Conservation (phyloP, 2,797 vertebrate genomes). For the Eospalax fontanierii region DNA sequence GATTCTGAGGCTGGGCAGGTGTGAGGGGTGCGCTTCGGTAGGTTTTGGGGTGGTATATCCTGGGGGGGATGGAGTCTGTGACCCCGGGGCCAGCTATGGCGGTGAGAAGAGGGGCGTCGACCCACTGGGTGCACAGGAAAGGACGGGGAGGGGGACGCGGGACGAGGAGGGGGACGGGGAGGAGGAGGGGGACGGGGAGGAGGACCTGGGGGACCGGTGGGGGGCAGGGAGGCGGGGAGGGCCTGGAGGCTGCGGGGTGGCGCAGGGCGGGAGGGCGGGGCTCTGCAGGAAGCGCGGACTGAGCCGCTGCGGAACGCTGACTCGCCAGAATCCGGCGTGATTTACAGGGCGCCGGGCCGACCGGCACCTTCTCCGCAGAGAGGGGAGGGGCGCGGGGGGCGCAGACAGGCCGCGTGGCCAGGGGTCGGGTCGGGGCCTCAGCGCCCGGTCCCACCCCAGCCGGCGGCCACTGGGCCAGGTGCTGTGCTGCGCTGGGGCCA, state of each 20-base stretch:
- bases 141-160: neutral
- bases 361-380: slow-evolving; percentile 18
- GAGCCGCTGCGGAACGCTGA: slow-evolving; percentile 30
- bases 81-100: too few relatives aligned
- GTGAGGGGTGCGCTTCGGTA: too few relatives aligned
- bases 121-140: too few relatives aligned
- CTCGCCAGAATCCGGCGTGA: slow-evolving; percentile 62
- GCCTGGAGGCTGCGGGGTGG: neutral
- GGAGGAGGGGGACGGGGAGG: neutral
- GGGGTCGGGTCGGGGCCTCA: too few relatives aligned
- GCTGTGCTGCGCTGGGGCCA: neutral
- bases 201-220: too few relatives aligned
- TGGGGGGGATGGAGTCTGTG: too few relatives aligned
- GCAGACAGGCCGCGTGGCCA: neutral
- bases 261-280: neutral
- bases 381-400: neutral
- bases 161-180: neutral
- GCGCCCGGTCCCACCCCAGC: too few relatives aligned
- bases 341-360: slow-evolving; percentile 26
- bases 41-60: too few relatives aligned
- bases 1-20: neutral
- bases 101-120: too few relatives aligned
- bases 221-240: neutral
- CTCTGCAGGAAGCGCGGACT: neutral
- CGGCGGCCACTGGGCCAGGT: neutral